These are phyloP conservation scores for Microchirus variegatus DNA, from an alignment of 2,797 vertebrate species.

Conservation along the genomic window DNA sequence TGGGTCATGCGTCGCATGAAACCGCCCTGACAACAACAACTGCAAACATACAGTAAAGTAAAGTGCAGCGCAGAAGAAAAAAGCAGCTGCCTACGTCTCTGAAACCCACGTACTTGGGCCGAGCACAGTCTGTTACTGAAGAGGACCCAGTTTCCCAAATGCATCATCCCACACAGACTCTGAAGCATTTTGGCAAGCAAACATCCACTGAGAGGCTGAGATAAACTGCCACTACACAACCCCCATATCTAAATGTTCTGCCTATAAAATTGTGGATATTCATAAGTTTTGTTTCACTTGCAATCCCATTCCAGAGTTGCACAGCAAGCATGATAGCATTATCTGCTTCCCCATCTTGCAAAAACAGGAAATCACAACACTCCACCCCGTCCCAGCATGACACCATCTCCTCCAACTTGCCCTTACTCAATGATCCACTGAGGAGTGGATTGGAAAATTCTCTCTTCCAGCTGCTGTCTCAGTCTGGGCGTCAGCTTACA, in stretches of 20 bases:
- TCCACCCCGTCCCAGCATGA: conserved; percentile 61
- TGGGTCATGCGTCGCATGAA: conserved; percentile 12
- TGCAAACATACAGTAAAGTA: conserved; percentile 11
- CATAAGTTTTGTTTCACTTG: conserved; percentile 15
- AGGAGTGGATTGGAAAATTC: conserved; percentile 7
- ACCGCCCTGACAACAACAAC: conserved; percentile 22
- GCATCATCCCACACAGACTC: conserved; percentile 43
- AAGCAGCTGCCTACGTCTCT: conserved; percentile 36
- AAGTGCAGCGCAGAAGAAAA: conserved; percentile 42
- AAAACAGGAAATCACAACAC: conserved; percentile 75
- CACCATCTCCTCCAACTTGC: conserved; percentile 45
- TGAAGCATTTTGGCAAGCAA: not conserved
- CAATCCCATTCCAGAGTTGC: conserved; percentile 58
- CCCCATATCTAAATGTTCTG: not conserved
- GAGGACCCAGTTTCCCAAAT: conserved; percentile 24
- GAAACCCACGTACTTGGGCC: conserved; percentile 37
- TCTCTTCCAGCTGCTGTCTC: conserved; percentile 12
- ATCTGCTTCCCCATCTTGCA: conserved; percentile 66
- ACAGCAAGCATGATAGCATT: conserved; percentile 46
- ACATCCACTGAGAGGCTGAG: not conserved
- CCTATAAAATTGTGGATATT: not conserved
- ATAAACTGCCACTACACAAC: not conserved
- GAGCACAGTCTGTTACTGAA: not conserved
- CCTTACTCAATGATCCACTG: conserved; percentile 16
- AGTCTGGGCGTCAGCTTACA: conserved; percentile 23